Evolutionary conservation across 53 echinoderm and acorn worm species (phyloP), one percentile per base, ranked within the genome.

Genomic region (Pentamera pediparva): DNA sequence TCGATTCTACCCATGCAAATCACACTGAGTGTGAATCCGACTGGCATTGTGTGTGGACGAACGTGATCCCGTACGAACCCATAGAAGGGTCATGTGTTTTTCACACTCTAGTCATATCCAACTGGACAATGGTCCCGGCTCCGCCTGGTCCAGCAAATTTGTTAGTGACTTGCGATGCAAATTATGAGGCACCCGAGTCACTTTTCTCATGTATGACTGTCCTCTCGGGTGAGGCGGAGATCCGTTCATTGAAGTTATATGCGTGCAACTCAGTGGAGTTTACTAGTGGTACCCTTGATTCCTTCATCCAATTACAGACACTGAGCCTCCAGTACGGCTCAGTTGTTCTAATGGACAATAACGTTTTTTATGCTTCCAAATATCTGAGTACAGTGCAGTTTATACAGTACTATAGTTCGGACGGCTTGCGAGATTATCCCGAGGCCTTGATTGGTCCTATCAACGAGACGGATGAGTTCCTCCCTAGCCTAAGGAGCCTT

Each of bases 391-490:
- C 63, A 19, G 39, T 63, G 6, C 24, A 63, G n/a, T 24, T 63
- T 37, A 24, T 24, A 1, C 63, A 63, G 25, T 24, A 36, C 2
- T 63, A 39, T 11, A 30, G 11, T 17, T 32, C 61, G 0, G 19
- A 61, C 20, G 63, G 63, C 6, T 37, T 63, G n/a, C 12, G 19
- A 13, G 63, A 63, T 37, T 63, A 63, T 26, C 63, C 63, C 8
- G 3, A 6, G 17, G 63, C 36, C 2, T 20, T 63, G 36, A 37
- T 63, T 37, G 63, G 63, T 6, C 63, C 63, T 0, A 36, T n/a
- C 19, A 17, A 35, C 6, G 35, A 20, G 5, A 35, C n/a, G 0
- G 22, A 35, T 36, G n/a, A n/a, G 5, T 37, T 56, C 34, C 52
- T 48, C 37, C 48, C 55, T n/a, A 37, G 39, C 20, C 39, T 63